Evolutionary conservation across 2,113 vertebrate species (phyloP).

Genomic region (Cyprinodon brontotheroides): DNA sequence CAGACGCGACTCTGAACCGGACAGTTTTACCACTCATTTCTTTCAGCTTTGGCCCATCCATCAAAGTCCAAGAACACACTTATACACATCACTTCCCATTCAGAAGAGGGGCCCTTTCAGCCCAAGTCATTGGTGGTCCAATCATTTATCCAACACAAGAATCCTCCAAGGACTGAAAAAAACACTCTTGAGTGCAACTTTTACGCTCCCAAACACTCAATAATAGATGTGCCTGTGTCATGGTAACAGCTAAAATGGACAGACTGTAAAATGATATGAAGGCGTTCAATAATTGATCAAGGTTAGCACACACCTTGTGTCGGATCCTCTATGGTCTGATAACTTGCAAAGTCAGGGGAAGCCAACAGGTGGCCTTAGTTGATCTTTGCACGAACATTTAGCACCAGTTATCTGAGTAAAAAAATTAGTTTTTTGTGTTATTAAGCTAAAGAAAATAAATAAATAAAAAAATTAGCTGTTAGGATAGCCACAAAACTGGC

Average conservation of each 20-base stretch:
- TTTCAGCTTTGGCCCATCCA: slow-evolving; percentile 75
- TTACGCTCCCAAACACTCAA: slow-evolving; percentile 76
- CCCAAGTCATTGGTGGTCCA: slow-evolving; percentile 11
- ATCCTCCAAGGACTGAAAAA: slow-evolving; percentile 63
- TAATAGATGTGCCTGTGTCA: slow-evolving; percentile 86
- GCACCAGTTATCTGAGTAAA: slow-evolving; percentile 1
- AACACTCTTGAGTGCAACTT: slow-evolving; percentile 45
- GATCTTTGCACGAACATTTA: slow-evolving; percentile 3
- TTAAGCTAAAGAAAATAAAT: neutral
- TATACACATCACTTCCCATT: slow-evolving; percentile 76
- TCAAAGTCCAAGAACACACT: slow-evolving; percentile 60
- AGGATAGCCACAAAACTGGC: neutral
- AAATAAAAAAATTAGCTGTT: neutral
- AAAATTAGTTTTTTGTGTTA: neutral
- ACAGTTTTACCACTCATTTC: slow-evolving; percentile 83
- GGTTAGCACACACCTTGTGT: slow-evolving; percentile 34
- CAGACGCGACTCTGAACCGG: slow-evolving; percentile 91
- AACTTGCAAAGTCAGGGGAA: neutral
- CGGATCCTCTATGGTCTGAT: slow-evolving; percentile 21
- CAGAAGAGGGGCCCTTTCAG: slow-evolving; percentile 31
- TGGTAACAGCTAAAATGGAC: slow-evolving; percentile 91
- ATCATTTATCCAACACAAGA: slow-evolving; percentile 53
- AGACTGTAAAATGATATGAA: slow-evolving; percentile 85
- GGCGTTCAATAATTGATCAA: slow-evolving; percentile 84
- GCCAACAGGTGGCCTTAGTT: slow-evolving; percentile 27